Base-by-base conservation (phyloP, 2,888 invertebrate genomes). In the Agonopterix subpropinquella region DNA sequence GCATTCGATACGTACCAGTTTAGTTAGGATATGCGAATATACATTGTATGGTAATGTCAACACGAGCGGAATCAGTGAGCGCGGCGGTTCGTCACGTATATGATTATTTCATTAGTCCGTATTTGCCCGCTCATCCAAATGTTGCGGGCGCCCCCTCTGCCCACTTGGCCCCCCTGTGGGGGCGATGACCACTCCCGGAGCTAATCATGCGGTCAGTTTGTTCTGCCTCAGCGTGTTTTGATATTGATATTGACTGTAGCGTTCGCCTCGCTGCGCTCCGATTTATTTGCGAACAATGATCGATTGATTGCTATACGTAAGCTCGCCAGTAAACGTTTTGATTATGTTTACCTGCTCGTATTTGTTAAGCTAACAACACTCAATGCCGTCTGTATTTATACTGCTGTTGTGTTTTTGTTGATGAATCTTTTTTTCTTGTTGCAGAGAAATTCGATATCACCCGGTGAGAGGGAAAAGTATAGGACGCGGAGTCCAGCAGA, bases 391-490 rank as follows among this genome's bases (percentile, higher is more conserved):
- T 46, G 47, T 47, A 28, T 43, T 55, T 48, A 39, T 9, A 28
- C 45, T 41, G 36, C 35, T 37, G 43, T 39, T 36, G 37, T 41
- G 42, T 28, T 41, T 13, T 28, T 44, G 48, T 37, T 50, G 10
- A 41, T 46, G n/a, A 13, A 37, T 10, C 8, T 41, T 61, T 58
- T 65, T 63, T 65, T 59, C 43, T 80, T 83, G 79, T 85, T 86
- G 41, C 92, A 95, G 95, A 91, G 94, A 78, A 95, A 93, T 88
- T 95, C 95, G 66, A 94, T 95, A 87, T 95, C 95, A 52, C 96
- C 96, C 8, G 94, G 93, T 48, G 94, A 94, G 70, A 88, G 93
- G 65, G 95, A 95, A 80, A 95, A 95, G 77, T 95, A 95, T 76
- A 91, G 95, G 79, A 93, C 94, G 64, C 89, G 95, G 74, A 94